Conservation (phyloP, 2,113 vertebrate genomes). For the Xiphophorus hellerii region DNA sequence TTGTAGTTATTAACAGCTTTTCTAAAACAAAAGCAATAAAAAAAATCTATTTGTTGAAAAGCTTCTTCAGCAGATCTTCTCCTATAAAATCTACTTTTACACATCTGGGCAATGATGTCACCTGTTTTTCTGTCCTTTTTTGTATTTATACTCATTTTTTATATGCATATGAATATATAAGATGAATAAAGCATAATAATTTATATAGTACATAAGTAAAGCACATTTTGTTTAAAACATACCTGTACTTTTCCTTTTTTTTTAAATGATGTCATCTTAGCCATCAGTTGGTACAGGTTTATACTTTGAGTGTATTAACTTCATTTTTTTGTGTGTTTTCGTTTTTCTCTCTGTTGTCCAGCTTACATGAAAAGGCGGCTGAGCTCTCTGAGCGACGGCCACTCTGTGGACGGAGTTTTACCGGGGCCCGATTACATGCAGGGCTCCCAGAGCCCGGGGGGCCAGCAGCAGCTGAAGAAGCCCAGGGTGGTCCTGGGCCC, state of each 20-base stretch:
- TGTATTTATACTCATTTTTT: no score
- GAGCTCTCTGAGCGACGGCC: constrained; percentile 92
- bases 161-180: no score
- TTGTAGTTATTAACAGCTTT: no score
- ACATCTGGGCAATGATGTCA: not conserved
- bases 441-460: constrained; percentile 88
- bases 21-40: not conserved
- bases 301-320: not conserved
- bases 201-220: not conserved
- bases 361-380: constrained; percentile 96
- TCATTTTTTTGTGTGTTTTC: not conserved
- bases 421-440: constrained; percentile 87
- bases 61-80: not conserved
- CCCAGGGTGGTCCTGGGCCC: constrained; percentile 93
- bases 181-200: no score
- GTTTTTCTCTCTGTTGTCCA: constrained; percentile 55
- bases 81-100: not conserved
- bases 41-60: not conserved
- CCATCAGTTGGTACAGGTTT: not conserved
- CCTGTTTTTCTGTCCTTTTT: no score
- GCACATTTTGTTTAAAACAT: not conserved
- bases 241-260: not conserved
- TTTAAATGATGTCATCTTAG: not conserved
- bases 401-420: constrained; percentile 84
- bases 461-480: constrained; percentile 93